These are phyloP conservation scores for Diaprepes abbreviatus DNA, from an alignment of 2,888 invertebrate genomes.

Conservation along the genomic window DNA sequence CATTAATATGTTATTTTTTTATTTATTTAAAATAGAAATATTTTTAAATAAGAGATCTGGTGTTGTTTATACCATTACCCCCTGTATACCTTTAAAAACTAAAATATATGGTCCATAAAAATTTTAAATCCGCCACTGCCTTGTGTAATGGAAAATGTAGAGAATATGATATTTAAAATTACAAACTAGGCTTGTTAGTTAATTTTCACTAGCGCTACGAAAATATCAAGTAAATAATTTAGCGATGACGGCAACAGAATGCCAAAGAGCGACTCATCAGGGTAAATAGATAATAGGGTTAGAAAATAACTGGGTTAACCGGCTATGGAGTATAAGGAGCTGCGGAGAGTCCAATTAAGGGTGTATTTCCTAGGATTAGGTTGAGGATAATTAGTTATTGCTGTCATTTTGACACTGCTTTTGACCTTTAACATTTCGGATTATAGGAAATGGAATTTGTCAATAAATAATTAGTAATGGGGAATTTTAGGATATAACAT, in stretches of 20 bases:
- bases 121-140: too few relatives aligned
- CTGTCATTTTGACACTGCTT: not conserved
- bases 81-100: too few relatives aligned
- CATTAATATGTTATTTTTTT: too few relatives aligned
- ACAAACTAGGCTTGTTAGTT: conserved; percentile 6
- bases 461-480: too few relatives aligned
- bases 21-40: too few relatives aligned
- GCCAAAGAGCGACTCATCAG: conserved; percentile 11
- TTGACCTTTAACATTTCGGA: not conserved
- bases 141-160: not conserved
- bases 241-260: conserved; percentile 1
- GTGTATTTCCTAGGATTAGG: conserved; percentile 10
- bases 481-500: too few relatives aligned
- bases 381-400: conserved; percentile 12
- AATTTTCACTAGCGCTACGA: not conserved
- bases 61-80: too few relatives aligned
- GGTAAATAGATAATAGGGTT: conserved; percentile 14
- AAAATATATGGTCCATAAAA: too few relatives aligned
- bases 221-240: conserved; percentile 19
- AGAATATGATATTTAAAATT: conserved; percentile 10
- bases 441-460: not conserved
- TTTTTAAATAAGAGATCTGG: too few relatives aligned
- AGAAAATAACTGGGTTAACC: conserved; percentile 23
- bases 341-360: conserved; percentile 17
- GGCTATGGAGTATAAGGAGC: conserved; percentile 4